These are phyloP conservation scores for Athene noctua DNA, from an alignment of 2,113 vertebrate genomes.

Conservation along the genomic window DNA sequence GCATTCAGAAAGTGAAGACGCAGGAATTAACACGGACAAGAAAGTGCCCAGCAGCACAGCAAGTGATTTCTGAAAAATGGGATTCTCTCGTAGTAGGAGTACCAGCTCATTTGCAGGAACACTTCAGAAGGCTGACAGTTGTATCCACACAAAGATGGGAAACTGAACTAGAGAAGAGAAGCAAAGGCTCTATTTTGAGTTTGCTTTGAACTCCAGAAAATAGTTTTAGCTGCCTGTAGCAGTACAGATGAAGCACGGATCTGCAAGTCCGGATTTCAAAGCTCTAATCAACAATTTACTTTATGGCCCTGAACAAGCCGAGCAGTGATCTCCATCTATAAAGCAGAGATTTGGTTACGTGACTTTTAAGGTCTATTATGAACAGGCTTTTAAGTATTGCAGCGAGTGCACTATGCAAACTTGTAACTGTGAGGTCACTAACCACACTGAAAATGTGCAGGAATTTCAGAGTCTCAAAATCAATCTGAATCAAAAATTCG, in stretches of 20 bases:
- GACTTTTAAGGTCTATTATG: neutral
- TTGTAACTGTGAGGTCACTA: neutral
- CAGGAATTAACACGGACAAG: neutral
- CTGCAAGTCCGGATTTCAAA: neutral
- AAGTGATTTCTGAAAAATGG: neutral
- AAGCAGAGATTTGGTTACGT: neutral
- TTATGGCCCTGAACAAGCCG: neutral
- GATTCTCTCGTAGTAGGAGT: neutral
- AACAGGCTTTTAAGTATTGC: neutral
- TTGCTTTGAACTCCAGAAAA: neutral
- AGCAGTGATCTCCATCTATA: neutral
- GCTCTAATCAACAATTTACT: neutral
- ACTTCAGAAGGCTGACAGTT: neutral
- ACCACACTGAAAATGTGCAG: neutral
- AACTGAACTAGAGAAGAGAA: neutral
- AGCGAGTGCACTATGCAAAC: neutral
- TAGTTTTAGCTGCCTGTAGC: neutral
- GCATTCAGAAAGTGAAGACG: neutral
- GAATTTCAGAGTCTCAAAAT: neutral
- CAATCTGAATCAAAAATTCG: neutral
- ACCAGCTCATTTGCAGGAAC: neutral
- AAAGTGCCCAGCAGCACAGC: neutral
- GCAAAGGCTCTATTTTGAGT: neutral
- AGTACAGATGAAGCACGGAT: neutral
- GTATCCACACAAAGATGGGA: neutral